Conservation (phyloP, 92 coral and sea anemone genomes). For the Nematostella vectensis region DNA sequence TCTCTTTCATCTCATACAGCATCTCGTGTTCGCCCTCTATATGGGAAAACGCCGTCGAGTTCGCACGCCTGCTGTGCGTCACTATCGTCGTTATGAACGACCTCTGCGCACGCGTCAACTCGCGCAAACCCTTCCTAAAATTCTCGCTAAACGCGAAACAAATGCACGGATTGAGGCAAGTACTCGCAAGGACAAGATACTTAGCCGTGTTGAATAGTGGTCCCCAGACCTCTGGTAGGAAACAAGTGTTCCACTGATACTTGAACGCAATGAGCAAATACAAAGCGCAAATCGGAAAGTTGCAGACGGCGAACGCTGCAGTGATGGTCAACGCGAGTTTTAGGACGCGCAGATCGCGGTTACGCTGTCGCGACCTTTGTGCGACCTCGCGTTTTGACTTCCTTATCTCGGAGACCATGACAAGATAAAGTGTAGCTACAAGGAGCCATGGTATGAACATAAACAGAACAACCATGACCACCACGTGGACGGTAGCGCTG, state of each 20-base stretch:
- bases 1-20: not conserved
- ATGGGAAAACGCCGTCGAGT: not conserved
- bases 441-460: conserved; percentile 1
- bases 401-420: not conserved
- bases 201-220: conserved; percentile 2
- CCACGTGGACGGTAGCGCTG: not conserved
- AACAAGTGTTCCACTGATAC: conserved; percentile 4
- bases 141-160: conserved; percentile 22
- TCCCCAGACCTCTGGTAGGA: not conserved
- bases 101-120: not conserved
- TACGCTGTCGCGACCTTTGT: not conserved
- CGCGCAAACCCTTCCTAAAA: conserved; percentile 13
- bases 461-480: not conserved
- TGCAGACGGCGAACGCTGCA: conserved; percentile 14
- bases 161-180: conserved; percentile 12
- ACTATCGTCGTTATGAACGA: not conserved
- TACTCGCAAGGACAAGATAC: conserved; percentile 4
- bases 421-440: not conserved
- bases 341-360: conserved; percentile 2
- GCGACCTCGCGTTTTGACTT: not conserved
- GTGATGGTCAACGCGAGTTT: conserved; percentile 10
- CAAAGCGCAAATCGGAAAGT: conserved; percentile 8
- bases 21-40: not conserved
- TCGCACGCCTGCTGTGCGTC: not conserved
- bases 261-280: conserved; percentile 4